Percentiles rank a stretch among this genome's conserved stretches.
These are phyloP conservation scores for Drosophila bocki DNA, from an alignment of 1,140 invertebrate genomes.

Conservation along the genomic window DNA sequence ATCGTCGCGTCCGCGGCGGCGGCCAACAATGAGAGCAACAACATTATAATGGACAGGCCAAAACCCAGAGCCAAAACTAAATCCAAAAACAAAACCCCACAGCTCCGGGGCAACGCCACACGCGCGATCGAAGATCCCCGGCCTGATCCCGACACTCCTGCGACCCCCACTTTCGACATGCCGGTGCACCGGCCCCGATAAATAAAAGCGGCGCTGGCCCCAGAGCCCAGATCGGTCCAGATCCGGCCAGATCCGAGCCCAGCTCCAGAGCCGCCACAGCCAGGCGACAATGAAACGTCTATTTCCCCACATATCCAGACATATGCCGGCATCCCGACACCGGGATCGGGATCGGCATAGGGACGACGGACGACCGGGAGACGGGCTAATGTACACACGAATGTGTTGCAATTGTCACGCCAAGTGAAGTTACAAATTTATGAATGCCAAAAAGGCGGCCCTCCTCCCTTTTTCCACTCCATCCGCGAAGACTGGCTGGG, in stretches of 20 bases:
- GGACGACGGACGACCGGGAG: constrained; percentile 58
- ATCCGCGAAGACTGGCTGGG: constrained; percentile 32
- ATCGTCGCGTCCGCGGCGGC: constrained; percentile 44
- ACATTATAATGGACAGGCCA: constrained; percentile 80
- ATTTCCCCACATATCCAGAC: constrained; percentile 70
- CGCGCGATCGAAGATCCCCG: constrained; percentile 43
- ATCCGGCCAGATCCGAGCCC: constrained; percentile 22
- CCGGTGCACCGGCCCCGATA: constrained; percentile 76
- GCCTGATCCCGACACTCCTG: constrained; percentile 24
- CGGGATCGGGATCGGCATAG: constrained; percentile 23
- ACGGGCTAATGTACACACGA: constrained; percentile 80
- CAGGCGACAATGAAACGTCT: constrained; percentile 84
- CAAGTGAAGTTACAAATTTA: constrained; percentile 85
- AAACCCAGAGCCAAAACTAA: constrained; percentile 54
- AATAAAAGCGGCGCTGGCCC: constrained; percentile 71
- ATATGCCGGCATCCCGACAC: constrained; percentile 13
- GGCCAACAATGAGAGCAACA: constrained; percentile 78
- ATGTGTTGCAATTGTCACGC: constrained; percentile 85
- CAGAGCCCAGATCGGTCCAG: constrained; percentile 8
- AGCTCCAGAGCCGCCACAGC: constrained; percentile 6
- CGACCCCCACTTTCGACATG: constrained; percentile 69
- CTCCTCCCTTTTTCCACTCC: constrained; percentile 27
- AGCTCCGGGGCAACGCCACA: constrained; percentile 61
- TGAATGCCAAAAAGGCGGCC: constrained; percentile 80
- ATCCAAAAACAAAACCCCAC: constrained; percentile 43